phyloP scores from a whole-genome alignment of 1,140 invertebrate species.

The Diorhabda carinulata region DNA sequence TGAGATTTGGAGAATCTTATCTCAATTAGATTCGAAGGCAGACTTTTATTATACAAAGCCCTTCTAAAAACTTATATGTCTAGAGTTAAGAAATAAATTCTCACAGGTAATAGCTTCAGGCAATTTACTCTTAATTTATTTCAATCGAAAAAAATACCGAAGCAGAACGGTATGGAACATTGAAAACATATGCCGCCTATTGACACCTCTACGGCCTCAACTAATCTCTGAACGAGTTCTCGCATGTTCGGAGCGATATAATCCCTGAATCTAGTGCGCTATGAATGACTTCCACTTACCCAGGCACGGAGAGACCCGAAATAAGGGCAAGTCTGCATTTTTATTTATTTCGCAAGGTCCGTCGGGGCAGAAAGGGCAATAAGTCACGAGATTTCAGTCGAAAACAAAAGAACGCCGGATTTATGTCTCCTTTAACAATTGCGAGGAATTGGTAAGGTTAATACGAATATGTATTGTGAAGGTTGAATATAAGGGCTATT shows the following conservation, averaged over 20 bases:
- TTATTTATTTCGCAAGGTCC: slow-evolving; percentile 13
- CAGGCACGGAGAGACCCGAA: neutral
- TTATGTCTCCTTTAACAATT: slow-evolving; percentile 10
- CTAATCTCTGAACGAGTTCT: slow-evolving; percentile 11
- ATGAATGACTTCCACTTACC: slow-evolving; percentile 9
- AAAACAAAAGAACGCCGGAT: slow-evolving; percentile 14
- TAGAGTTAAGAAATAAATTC: neutral
- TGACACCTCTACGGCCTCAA: slow-evolving; percentile 11
- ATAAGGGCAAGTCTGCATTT: slow-evolving; percentile 7
- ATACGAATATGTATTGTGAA: neutral
- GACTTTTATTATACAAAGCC: too few relatives aligned
- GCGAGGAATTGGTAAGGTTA: slow-evolving; percentile 13
- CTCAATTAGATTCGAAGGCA: too few relatives aligned
- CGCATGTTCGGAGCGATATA: slow-evolving; percentile 5
- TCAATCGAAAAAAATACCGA: neutral
- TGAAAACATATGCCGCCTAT: slow-evolving; percentile 8
- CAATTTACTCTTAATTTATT: neutral
- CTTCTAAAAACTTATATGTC: too few relatives aligned
- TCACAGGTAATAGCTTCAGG: neutral
- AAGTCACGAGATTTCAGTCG: slow-evolving; percentile 13
- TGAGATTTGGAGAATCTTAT: too few relatives aligned
- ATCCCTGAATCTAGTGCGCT: slow-evolving; percentile 5
- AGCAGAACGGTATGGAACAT: neutral
- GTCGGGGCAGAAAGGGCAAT: slow-evolving; percentile 9
- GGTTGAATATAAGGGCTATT: too few relatives aligned